Evolutionary conservation across 1,140 invertebrate species (phyloP).

Genomic region (Pseudomyrmex flavicornis): DNA sequence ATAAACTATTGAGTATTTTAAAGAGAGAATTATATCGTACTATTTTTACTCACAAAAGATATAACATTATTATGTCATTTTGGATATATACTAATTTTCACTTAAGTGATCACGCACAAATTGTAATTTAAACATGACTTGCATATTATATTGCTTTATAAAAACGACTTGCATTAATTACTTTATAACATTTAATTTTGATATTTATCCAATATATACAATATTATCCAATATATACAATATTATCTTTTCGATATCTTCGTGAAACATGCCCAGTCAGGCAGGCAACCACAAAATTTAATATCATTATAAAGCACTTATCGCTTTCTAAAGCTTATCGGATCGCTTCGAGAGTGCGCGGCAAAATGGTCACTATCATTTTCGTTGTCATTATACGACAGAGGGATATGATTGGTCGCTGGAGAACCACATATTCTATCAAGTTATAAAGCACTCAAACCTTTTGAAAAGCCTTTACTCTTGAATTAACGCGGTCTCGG

Average conservation of each 20-base stretch:
- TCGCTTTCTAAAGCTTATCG: constrained; percentile 50
- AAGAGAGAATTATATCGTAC: not conserved
- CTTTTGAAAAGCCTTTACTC: constrained; percentile 60
- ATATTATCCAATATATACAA: not conserved
- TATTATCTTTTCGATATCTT: constrained; percentile 16
- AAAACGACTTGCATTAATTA: not conserved
- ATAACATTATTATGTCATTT: not conserved
- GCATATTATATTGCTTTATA: not conserved
- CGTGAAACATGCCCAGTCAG: constrained; percentile 39
- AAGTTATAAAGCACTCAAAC: constrained; percentile 71
- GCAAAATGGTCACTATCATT: constrained; percentile 39
- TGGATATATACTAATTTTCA: not conserved
- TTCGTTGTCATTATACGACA: constrained; percentile 41
- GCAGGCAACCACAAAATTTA: constrained; percentile 50
- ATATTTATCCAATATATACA: not conserved
- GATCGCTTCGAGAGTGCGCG: constrained; percentile 22
- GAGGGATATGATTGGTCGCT: constrained; percentile 50
- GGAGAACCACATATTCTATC: constrained; percentile 59
- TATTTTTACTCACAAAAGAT: not conserved
- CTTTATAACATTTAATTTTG: constrained; percentile 5
- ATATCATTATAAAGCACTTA: constrained; percentile 62
- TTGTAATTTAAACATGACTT: no score
- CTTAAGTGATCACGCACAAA: no score
- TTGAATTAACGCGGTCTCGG: constrained; percentile 41
- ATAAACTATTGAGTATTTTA: no score